Evolutionary conservation across 2,888 invertebrate genomes (phyloP), one percentile per base, ranked within the genome.

Genomic region (Caenorhabditis becei): DNA sequence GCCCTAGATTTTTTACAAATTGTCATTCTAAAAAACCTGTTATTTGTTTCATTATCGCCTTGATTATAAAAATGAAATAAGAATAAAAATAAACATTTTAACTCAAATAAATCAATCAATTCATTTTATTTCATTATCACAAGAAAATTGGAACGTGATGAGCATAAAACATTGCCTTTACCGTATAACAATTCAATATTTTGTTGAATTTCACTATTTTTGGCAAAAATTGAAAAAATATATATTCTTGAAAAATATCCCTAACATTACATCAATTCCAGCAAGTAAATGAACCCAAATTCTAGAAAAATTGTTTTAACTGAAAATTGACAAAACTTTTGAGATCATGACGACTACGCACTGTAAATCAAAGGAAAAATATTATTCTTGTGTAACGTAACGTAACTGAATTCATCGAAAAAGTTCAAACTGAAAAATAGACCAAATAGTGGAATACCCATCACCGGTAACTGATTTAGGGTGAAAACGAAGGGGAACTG

Each of bases 101-200:
- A n/a, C n/a, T n/a, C n/a, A 24, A 51, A 28, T n/a, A 74, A 65
- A 66, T 63, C 32, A 65, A 59, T 26, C n/a, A n/a, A n/a, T 51
- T 51, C 32, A 67, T 61, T 28, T 14, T 7, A 47, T 47, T 80
- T 74, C 35, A 80, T 65, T 75, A 80, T 75, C 74, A 80, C 80
- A 80, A 80, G 23, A 59, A 54, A 54, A 61, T 51, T 79, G 80
- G 74, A 80, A 80, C 74, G 74, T 75, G 70, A 69, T 79, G 79
- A 79, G 79, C 74, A 75, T 80, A 74, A 51, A 65, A 67, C 53
- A 59, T 53, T 23, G 47, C 23, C 26, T 58, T 37, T 74, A 69
- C 56, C 67, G 69, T 74, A 80, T 44, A 56, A 66, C 37, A 11
- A 14, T 49, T 63, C n/a, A 16, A 16, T 16, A 44, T 23, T 37